These are phyloP conservation scores for Cylloceria caligata DNA, from an alignment of 2,888 invertebrate species.

Conservation along the genomic window DNA sequence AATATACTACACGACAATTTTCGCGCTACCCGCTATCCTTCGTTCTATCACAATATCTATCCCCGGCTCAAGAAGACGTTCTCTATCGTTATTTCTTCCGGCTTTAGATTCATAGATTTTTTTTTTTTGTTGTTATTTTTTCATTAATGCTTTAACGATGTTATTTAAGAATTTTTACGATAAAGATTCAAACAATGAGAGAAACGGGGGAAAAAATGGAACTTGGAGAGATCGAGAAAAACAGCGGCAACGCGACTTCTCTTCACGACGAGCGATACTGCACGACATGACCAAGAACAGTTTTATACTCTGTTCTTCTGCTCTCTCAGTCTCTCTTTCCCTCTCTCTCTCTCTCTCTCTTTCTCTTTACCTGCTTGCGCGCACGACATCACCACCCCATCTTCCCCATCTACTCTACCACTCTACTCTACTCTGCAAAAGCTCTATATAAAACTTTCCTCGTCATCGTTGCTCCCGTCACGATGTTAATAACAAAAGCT, in stretches of 20 bases:
- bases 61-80: conserved; percentile 13
- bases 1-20: conserved; percentile 56
- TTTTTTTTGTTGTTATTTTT: no score
- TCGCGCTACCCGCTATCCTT: conserved; percentile 13
- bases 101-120: no score
- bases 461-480: conserved; percentile 45
- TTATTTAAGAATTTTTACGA: no score
- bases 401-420: conserved; percentile 19
- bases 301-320: conserved; percentile 37
- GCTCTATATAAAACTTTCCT: conserved; percentile 54
- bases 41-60: conserved; percentile 28
- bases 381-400: conserved; percentile 45
- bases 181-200: no score
- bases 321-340: conserved; percentile 13
- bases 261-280: conserved; percentile 40
- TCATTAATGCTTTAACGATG: no score
- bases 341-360: conserved; percentile 18
- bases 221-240: conserved; percentile 2
- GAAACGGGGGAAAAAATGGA: neutral
- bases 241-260: conserved; percentile 38
- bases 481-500: conserved; percentile 73
- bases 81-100: neutral
- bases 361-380: conserved; percentile 27
- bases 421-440: conserved; percentile 36
- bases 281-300: conserved; percentile 42